phyloP scores from a whole-genome alignment of 2,888 invertebrate species.

The Leistus spinibarbis region DNA sequence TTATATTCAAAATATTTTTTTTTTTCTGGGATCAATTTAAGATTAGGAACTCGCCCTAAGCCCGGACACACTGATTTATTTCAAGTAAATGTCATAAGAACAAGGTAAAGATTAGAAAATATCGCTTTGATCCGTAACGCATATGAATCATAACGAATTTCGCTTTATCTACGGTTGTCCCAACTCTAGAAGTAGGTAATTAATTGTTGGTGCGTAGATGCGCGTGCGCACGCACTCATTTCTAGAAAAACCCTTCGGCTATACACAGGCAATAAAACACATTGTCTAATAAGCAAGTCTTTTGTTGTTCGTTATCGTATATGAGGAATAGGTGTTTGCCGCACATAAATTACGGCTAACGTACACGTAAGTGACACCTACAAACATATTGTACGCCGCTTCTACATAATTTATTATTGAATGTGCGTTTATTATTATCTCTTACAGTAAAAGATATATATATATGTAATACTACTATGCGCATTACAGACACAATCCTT shows the following conservation, averaged over 20 bases:
- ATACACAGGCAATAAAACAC: background rate
- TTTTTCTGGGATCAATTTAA: too few species aligned
- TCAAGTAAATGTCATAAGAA: background rate
- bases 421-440: background rate
- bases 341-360: background rate
- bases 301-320: background rate
- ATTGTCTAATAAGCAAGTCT: background rate
- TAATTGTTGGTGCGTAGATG: background rate
- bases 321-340: constrained; percentile 1
- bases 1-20: too few species aligned
- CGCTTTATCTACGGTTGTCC: background rate
- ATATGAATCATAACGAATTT: background rate
- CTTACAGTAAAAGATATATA: background rate
- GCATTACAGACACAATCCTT: background rate
- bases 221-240: background rate
- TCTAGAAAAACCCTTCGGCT: background rate
- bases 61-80: too few species aligned
- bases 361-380: background rate
- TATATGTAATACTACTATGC: too few species aligned
- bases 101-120: background rate
- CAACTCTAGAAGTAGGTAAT: background rate
- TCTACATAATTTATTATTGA: background rate
- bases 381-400: background rate
- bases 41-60: too few species aligned
- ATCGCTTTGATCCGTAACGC: background rate